phyloP scores from a whole-genome alignment of 1,140 invertebrate genomes.

The Schmidtea mediterranea region DNA sequence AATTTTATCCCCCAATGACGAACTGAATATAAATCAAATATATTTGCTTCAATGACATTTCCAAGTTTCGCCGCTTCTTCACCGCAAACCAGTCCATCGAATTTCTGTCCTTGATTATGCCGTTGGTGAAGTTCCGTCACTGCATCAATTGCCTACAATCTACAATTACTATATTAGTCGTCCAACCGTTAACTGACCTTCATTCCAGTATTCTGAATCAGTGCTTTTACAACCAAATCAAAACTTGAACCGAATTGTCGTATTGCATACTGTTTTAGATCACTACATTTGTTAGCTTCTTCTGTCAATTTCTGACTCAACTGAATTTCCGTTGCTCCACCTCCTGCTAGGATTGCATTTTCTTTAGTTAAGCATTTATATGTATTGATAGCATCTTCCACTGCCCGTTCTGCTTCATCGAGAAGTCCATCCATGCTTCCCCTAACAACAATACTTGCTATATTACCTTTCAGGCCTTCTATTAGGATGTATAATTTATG shows the following conservation, averaged over 20 bases:
- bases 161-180: too few relatives aligned
- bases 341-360: slow-evolving; percentile 57
- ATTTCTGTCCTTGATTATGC: slow-evolving; percentile 53
- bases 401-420: slow-evolving; percentile 89
- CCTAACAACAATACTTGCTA: slow-evolving; percentile 70
- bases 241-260: slow-evolving; percentile 71
- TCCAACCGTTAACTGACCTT: too few relatives aligned
- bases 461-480: too few relatives aligned
- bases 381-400: slow-evolving; percentile 94
- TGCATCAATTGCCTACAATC: slow-evolving; percentile 46
- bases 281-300: slow-evolving; percentile 41
- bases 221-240: slow-evolving; percentile 58
- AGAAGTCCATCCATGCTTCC: slow-evolving; percentile 91
- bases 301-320: slow-evolving; percentile 38
- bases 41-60: slow-evolving; percentile 39
- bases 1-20: slow-evolving; percentile 85
- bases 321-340: slow-evolving; percentile 75
- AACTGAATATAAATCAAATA: slow-evolving; percentile 39
- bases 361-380: slow-evolving; percentile 62
- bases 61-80: slow-evolving; percentile 12
- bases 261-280: slow-evolving; percentile 82
- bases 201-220: slow-evolving; percentile 68
- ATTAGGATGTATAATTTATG: too few relatives aligned
- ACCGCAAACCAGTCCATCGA: not conserved
- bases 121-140: slow-evolving; percentile 69